phyloP scores from a whole-genome alignment of 2,888 invertebrate species.

The Caenorhabditis imperialis region DNA sequence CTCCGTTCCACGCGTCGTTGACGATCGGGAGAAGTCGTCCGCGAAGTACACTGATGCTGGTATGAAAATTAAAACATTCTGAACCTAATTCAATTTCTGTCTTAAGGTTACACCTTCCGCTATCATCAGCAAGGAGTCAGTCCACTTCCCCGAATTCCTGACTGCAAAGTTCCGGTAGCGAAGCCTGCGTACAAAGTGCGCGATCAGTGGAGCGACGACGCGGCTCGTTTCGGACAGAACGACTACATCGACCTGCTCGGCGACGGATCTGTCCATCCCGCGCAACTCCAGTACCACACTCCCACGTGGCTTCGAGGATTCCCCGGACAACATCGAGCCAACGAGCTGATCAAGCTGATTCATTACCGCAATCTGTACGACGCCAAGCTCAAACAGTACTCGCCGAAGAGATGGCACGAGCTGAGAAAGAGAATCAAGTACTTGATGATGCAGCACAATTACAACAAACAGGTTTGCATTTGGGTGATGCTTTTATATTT shows the following conservation, averaged over 20 bases:
- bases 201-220: conserved; percentile 62
- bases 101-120: conserved; percentile 73
- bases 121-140: conserved; percentile 76
- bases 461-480: conserved; percentile 70
- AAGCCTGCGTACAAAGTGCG: conserved; percentile 68
- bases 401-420: conserved; percentile 77
- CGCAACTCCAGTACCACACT: conserved; percentile 87
- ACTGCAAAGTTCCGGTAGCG: conserved; percentile 65
- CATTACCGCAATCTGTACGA: conserved; percentile 77
- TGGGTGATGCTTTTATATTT: neutral
- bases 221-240: conserved; percentile 74
- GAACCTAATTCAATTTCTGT: no score
- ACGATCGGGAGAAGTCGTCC: conserved; percentile 71
- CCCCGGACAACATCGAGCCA: conserved; percentile 83
- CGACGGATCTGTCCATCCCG: conserved; percentile 87
- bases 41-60: conserved; percentile 54
- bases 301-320: conserved; percentile 93
- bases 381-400: conserved; percentile 70
- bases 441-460: conserved; percentile 77
- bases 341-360: conserved; percentile 77
- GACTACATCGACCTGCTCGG: conserved; percentile 86
- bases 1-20: conserved; percentile 73
- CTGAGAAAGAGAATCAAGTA: conserved; percentile 77
- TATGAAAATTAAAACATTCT: conserved; percentile 4
- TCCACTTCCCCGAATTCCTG: conserved; percentile 73